Evolutionary conservation across 2,113 vertebrate genomes (phyloP), one percentile per base, ranked within the genome.

Genomic region (Ranitomeya imitator): DNA sequence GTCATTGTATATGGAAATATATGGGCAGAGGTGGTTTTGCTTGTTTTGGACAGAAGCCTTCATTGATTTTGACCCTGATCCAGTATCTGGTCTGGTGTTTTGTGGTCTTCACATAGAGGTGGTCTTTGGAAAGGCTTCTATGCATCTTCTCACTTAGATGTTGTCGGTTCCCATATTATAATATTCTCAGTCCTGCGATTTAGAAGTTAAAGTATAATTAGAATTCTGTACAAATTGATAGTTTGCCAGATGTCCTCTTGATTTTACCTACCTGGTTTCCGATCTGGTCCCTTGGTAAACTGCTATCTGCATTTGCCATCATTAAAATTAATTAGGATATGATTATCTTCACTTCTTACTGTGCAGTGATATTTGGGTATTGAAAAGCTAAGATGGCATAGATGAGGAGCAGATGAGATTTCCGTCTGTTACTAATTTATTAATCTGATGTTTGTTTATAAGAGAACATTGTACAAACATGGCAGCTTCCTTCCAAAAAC

Each of bases 261-360:
- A 84, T 74, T 23, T 59, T 26, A 2, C 18, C 13, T 54, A 84
- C 63, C 63, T 71, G n/a, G 5, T 67, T 71, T 71, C 82, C 79
- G 0, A 11, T 55, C 82, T 7, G 9, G 51, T 84, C 63, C 45
- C 82, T 84, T 52, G 61, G 67, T 71, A 84, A 84, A 21, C 79
- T 81, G 21, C 45, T 84, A 54, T 84, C 82, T 71, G 65, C 52
- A 16, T 69, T 84, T 67, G 52, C 63, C 45, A 69, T 84, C 82
- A 71, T 84, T 84, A 69, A 84, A 84, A 84, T 84, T 84, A 84
- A 84, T 84, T 71, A 84, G 45, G 82, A 84, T 26, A 84, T 84
- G 61, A 84, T 84, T 84, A 69, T 55, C 63, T 84, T 55, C 79
- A 55, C 63, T 84, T 71, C 63, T 83, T 45, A 83, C 80, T 71